phyloP scores from a whole-genome alignment of 2,797 vertebrate genomes.

The Hydrophis major region DNA sequence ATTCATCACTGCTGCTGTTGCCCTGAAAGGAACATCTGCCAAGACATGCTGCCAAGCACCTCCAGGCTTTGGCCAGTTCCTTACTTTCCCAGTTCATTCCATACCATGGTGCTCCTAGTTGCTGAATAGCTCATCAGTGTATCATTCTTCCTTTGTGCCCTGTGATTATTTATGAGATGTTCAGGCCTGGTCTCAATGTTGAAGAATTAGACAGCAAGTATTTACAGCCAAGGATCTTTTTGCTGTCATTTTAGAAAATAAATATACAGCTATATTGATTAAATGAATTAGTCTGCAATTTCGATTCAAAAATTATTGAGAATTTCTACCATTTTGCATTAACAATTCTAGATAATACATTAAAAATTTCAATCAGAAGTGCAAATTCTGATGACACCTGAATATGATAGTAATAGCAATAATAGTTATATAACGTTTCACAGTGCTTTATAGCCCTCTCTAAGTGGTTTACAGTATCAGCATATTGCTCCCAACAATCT shows the following conservation, averaged over 20 bases:
- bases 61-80: not conserved
- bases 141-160: not conserved
- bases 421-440: too few relatives aligned
- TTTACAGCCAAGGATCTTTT: not conserved
- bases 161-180: not conserved
- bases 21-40: not conserved
- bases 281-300: not conserved
- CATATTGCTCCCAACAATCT: too few relatives aligned
- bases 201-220: not conserved
- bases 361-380: not conserved
- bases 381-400: not conserved
- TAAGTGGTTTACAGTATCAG: too few relatives aligned
- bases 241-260: not conserved
- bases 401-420: not conserved
- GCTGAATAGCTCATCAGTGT: not conserved
- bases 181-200: not conserved
- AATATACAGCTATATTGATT: not conserved
- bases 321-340: not conserved
- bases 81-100: not conserved
- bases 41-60: not conserved
- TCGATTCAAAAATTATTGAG: not conserved
- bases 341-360: not conserved
- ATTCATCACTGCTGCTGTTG: not conserved
- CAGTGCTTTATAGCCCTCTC: too few relatives aligned
- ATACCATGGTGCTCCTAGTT: not conserved